Evolutionary conservation across 2,113 vertebrate species (phyloP).

Genomic region (Oxyura jamaicensis): DNA sequence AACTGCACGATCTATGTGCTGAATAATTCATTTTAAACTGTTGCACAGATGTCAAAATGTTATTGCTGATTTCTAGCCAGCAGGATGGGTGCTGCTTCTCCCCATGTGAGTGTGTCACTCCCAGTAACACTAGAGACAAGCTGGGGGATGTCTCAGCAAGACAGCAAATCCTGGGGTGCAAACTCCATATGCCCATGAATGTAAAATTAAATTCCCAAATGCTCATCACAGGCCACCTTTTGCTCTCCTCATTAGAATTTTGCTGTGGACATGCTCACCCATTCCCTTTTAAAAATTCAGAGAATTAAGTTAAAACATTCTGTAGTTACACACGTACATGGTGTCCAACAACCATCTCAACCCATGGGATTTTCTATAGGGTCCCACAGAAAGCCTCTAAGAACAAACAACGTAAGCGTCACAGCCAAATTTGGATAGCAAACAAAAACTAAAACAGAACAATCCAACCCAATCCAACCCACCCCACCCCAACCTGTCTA

Average conservation of each 20-base stretch:
- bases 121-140: not conserved
- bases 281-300: not conserved
- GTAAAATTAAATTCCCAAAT: not conserved
- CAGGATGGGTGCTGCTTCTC: conserved; percentile 46
- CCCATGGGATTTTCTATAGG: not conserved
- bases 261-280: not conserved
- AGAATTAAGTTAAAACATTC: not conserved
- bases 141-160: not conserved
- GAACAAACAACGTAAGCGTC: not conserved
- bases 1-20: conserved; percentile 35
- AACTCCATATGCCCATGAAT: not conserved
- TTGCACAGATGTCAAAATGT: conserved; percentile 69
- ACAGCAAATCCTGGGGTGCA: not conserved
- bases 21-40: conserved; percentile 75
- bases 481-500: accelerated
- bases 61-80: conserved; percentile 66
- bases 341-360: not conserved
- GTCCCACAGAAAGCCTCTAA: not conserved
- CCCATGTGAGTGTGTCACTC: not conserved
- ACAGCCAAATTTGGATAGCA: not conserved
- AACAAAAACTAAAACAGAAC: not conserved
- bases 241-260: not conserved
- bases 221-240: not conserved
- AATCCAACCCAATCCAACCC: not conserved
- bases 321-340: accelerated